Conservation (phyloP, 2,113 vertebrate species). For the Forbesichthys papilliferus region DNA sequence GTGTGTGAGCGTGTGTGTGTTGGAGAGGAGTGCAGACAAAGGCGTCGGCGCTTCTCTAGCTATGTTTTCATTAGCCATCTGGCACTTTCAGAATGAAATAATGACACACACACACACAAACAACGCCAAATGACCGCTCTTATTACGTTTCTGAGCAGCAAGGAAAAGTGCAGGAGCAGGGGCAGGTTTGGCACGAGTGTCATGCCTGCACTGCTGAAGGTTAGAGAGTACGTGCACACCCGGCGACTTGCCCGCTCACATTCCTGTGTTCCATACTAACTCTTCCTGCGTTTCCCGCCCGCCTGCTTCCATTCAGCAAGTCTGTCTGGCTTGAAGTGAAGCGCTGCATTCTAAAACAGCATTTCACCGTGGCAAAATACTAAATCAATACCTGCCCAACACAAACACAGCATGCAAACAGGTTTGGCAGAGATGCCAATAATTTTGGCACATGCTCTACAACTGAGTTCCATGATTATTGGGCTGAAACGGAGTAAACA, state of each 20-base stretch:
- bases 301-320: conserved; percentile 33
- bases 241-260: neutral
- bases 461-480: conserved; percentile 46
- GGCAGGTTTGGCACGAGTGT: conserved; percentile 35
- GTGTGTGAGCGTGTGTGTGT: neutral
- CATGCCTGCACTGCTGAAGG: conserved; percentile 41
- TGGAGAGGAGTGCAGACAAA: neutral
- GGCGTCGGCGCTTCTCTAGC: conserved; percentile 13
- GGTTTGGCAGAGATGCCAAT: conserved; percentile 44
- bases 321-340: conserved; percentile 50
- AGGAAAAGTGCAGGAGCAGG: conserved; percentile 18
- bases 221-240: conserved; percentile 16
- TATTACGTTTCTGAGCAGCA: conserved; percentile 54
- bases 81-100: conserved; percentile 31
- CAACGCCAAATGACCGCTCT: conserved; percentile 50
- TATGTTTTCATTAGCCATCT: conserved; percentile 53
- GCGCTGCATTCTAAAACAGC: conserved; percentile 49
- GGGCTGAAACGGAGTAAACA: conserved; percentile 10
- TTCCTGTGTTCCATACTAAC: neutral
- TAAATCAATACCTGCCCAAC: conserved; percentile 59
- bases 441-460: conserved; percentile 39
- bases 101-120: conserved; percentile 39
- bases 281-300: neutral
- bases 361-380: conserved; percentile 61
- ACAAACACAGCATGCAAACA: conserved; percentile 53